Conservation (phyloP, 2,888 invertebrate species). For the Muschampia plurimacula region DNA sequence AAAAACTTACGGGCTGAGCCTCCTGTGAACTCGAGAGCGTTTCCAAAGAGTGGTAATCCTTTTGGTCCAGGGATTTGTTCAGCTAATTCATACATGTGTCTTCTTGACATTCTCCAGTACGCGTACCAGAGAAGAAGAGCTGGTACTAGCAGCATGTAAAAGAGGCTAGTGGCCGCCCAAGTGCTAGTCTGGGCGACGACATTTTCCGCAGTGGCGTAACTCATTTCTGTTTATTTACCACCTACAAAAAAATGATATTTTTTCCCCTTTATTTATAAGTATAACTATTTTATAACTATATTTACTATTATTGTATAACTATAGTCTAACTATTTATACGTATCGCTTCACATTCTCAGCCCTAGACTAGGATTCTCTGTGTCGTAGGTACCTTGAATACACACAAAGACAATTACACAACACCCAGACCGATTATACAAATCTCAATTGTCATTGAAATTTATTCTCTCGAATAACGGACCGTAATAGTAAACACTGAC, state of each 20-base stretch:
- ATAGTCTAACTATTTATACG: too few relatives aligned
- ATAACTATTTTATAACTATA: too few relatives aligned
- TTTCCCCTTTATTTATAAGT: too few relatives aligned
- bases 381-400: too few relatives aligned
- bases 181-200: slow-evolving; percentile 74
- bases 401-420: too few relatives aligned
- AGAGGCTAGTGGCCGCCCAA: slow-evolving; percentile 88
- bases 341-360: too few relatives aligned
- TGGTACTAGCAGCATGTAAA: slow-evolving; percentile 90
- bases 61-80: slow-evolving; percentile 90
- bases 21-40: slow-evolving; percentile 90
- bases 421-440: too few relatives aligned
- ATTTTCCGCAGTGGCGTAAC: slow-evolving; percentile 72
- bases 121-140: slow-evolving; percentile 89
- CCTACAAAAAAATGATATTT: slow-evolving; percentile 3
- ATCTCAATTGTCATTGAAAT: too few relatives aligned
- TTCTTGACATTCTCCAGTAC: slow-evolving; percentile 91
- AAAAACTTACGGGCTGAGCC: slow-evolving; percentile 88
- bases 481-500: too few relatives aligned
- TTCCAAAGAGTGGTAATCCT: slow-evolving; percentile 91
- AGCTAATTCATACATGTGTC: slow-evolving; percentile 89
- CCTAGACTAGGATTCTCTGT: too few relatives aligned
- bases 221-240: slow-evolving; percentile 56
- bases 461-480: too few relatives aligned
- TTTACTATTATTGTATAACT: too few relatives aligned